Evolutionary conservation across 2,113 vertebrate genomes (phyloP).

Genomic region (Hydrolagus affinis): DNA sequence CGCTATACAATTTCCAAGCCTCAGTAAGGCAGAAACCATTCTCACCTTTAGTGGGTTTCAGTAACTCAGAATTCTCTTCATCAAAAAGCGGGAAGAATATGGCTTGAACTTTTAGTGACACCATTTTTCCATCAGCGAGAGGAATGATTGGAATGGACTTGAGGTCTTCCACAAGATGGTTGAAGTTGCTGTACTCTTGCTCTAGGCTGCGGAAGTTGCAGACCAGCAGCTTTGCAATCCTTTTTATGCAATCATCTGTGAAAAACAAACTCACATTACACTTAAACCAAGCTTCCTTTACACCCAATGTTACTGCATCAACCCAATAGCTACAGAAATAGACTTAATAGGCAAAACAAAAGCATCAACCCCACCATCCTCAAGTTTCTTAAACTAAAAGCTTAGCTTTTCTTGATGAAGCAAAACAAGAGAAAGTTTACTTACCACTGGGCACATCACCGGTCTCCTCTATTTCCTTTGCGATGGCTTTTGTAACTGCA

Average conservation of each 20-base stretch:
- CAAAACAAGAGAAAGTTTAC: not conserved
- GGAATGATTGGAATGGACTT: constrained; percentile 59
- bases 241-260: constrained; percentile 46
- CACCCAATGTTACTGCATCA: too few species aligned
- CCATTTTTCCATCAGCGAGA: constrained; percentile 56
- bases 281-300: too few species aligned
- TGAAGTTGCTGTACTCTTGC: constrained; percentile 52
- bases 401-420: too few species aligned
- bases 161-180: constrained; percentile 50
- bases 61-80: constrained; percentile 28
- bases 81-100: constrained; percentile 61
- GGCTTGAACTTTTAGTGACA: constrained; percentile 46
- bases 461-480: constrained; percentile 47
- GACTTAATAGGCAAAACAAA: too few species aligned
- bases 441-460: constrained; percentile 46
- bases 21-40: not conserved
- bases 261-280: not conserved
- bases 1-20: not conserved
- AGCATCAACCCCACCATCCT: too few species aligned
- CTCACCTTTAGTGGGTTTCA: not conserved
- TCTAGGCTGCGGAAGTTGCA: constrained; percentile 64
- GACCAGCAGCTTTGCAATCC: constrained; percentile 57
- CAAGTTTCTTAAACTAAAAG: too few species aligned
- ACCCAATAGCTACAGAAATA: too few species aligned
- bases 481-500: constrained; percentile 58